Evolutionary conservation across 2,797 vertebrate species (phyloP).

Genomic region (Sebastes hubbsi): DNA sequence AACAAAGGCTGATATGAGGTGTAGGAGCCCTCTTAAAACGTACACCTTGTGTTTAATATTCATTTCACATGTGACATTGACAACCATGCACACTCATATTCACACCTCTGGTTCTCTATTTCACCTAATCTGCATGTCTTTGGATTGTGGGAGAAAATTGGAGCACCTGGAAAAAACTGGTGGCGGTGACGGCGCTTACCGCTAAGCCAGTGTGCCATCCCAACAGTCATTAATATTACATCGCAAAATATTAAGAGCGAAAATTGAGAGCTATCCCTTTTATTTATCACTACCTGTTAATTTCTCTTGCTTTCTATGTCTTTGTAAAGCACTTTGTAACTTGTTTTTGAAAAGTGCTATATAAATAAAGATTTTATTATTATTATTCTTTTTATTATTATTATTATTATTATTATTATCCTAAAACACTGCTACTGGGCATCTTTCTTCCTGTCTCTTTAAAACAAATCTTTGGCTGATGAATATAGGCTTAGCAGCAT

Average conservation of each 20-base stretch:
- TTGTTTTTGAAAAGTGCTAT: too few relatives aligned
- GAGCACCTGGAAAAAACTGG: not conserved
- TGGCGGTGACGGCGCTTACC: not conserved
- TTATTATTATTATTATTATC: too few relatives aligned
- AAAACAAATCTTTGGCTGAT: not conserved
- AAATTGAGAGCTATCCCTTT: not conserved
- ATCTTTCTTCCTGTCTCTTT: not conserved
- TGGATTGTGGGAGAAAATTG: not conserved
- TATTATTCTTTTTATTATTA: too few relatives aligned
- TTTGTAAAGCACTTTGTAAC: too few relatives aligned
- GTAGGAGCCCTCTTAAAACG: not conserved
- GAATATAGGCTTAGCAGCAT: not conserved
- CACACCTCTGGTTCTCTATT: not conserved
- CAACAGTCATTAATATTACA: not conserved
- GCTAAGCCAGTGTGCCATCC: not conserved
- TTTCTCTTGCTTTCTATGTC: too few relatives aligned
- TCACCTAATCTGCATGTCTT: not conserved
- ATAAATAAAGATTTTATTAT: too few relatives aligned
- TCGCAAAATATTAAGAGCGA: not conserved
- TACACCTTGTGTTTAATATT: not conserved
- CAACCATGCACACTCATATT: not conserved
- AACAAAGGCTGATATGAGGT: not conserved
- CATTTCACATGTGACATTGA: not conserved
- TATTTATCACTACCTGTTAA: too few relatives aligned
- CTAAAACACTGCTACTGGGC: not conserved